Evolutionary conservation across 2,113 vertebrate species (phyloP), one percentile per base, ranked within the genome.

Genomic region (Menidia beryllina): DNA sequence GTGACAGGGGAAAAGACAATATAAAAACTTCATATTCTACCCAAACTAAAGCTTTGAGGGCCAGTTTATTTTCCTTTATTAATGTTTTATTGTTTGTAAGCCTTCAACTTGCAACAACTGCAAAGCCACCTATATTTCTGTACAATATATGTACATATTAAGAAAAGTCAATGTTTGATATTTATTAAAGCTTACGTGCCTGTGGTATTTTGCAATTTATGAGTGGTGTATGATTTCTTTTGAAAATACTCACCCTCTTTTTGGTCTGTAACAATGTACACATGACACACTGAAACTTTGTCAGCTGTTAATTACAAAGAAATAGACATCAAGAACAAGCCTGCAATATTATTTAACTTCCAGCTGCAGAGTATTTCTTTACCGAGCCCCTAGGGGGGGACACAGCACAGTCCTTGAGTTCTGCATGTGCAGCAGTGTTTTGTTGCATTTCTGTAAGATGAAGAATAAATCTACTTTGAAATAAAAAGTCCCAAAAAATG

Each of bases 141-240:
- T 96, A 92, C 90, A 70, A 93, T 94, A 95, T 93, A 86, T 94
- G 94, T 95, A 95, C 95, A 96, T 95, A 96, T 90, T 91, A 94
- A 94, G 87, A 94, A 90, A 94, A 91, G 84, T 88, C 94, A 93
- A 94, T 93, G 94, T 96, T 94, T 90, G 92, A 95, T 96, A 98
- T 95, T 97, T 97, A 98, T 97, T 97, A 97, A 98, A 97, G 86
- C 92, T 91, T 85, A 90, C 89, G 89, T 89, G 74, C 92, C 92
- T 94, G 82, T 94, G 93, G 92, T 93, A 89, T 94, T 96, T 95
- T 95, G 94, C 95, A 96, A 92, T 88, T 75, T 67, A 15, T n/a
- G 17, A 61, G 89, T 90, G 87, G 86, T 68, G 87, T 90, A 89
- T 91, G 88, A 75, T 85, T 83, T 87, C 17, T 77, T 17, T 58